Evolutionary conservation across 1,140 invertebrate species (phyloP).

Genomic region (Drosophila asahinai): DNA sequence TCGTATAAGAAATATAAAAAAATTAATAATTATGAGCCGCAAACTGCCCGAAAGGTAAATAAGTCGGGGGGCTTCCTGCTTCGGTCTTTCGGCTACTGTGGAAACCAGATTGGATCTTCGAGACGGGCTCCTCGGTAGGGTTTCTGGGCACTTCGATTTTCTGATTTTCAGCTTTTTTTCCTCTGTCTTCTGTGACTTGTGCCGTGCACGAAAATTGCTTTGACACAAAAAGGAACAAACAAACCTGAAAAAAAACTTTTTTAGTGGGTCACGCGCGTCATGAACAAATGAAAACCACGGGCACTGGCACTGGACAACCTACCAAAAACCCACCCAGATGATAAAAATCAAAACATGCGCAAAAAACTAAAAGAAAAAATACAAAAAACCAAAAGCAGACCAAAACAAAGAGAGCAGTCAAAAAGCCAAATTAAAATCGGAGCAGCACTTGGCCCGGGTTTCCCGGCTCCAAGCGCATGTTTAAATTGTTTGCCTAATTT

Average conservation of each 20-base stretch:
- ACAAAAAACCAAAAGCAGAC: slow-evolving; percentile 53
- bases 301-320: slow-evolving; percentile 39
- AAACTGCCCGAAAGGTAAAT: slow-evolving; percentile 77
- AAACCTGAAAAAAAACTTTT: slow-evolving; percentile 29
- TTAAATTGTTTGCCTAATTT: slow-evolving; percentile 81
- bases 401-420: slow-evolving; percentile 50
- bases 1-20: slow-evolving; percentile 16
- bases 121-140: slow-evolving; percentile 23
- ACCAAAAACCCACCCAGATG: slow-evolving; percentile 73
- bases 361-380: slow-evolving; percentile 58
- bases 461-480: slow-evolving; percentile 70
- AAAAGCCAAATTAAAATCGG: slow-evolving; percentile 78
- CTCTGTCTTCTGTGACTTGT: slow-evolving; percentile 30
- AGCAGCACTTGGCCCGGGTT: slow-evolving; percentile 72
- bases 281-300: slow-evolving; percentile 74
- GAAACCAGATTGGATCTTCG: slow-evolving; percentile 47
- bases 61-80: slow-evolving; percentile 63
- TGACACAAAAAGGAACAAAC: slow-evolving; percentile 69
- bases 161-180: slow-evolving; percentile 16
- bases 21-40: slow-evolving; percentile 80
- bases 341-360: slow-evolving; percentile 83
- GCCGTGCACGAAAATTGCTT: slow-evolving; percentile 76
- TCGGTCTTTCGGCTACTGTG: slow-evolving; percentile 52
- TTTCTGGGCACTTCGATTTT: slow-evolving; percentile 34
- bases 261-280: slow-evolving; percentile 81